A percentile compares a stretch with the other conserved stretches of the same genome.
Evolutionary conservation across 1,140 invertebrate species (phyloP).

Genomic region (Potamilus streckersoni): DNA sequence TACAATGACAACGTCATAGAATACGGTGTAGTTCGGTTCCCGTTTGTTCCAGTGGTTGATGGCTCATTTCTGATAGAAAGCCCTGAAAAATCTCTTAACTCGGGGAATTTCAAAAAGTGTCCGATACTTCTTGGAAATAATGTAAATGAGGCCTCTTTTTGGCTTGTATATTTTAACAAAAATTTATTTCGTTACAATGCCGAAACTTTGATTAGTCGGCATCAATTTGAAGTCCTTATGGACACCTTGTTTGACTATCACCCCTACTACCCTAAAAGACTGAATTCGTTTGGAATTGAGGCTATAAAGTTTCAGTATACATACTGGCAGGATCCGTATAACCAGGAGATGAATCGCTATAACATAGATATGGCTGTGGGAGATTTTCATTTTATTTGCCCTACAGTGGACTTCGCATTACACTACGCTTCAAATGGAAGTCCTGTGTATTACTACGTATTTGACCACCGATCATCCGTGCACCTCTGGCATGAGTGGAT

Average conservation of each 20-base stretch:
- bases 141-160: constrained; percentile 90
- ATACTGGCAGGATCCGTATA: constrained; percentile 89
- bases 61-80: constrained; percentile 90
- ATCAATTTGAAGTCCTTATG: constrained; percentile 36
- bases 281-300: constrained; percentile 84
- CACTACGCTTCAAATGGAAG: constrained; percentile 88
- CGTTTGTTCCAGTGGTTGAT: constrained; percentile 94
- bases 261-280: constrained; percentile 62
- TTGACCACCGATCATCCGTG: constrained; percentile 83
- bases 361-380: constrained; percentile 95
- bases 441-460: constrained; percentile 89
- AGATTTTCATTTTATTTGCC: constrained; percentile 96
- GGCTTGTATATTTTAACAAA: constrained; percentile 85
- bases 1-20: constrained; percentile 70
- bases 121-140: constrained; percentile 94
- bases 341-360: constrained; percentile 84
- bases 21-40: constrained; percentile 78
- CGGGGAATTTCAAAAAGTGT: constrained; percentile 92
- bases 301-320: constrained; percentile 94
- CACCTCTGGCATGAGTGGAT: constrained; percentile 97
- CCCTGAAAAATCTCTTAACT: constrained; percentile 81
- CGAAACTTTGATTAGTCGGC: constrained; percentile 46
- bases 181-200: constrained; percentile 9
- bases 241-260: constrained; percentile 67
- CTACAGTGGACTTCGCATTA: constrained; percentile 92